These are phyloP conservation scores for Atherinosoma microstoma DNA, from an alignment of 2,797 vertebrate genomes.

Conservation along the genomic window DNA sequence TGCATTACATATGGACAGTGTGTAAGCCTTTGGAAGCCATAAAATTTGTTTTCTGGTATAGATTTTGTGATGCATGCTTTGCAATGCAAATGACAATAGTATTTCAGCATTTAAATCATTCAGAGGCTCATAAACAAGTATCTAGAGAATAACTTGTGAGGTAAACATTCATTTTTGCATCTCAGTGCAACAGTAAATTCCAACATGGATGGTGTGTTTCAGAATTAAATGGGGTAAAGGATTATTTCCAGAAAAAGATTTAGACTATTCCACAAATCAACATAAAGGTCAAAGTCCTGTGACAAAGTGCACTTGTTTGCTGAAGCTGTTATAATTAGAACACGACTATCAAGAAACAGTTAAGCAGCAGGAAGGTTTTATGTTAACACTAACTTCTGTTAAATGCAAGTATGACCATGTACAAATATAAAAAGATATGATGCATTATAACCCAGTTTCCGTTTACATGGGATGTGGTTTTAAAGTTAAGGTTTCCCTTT, in stretches of 20 bases:
- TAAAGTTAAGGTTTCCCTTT: neutral
- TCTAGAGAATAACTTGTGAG: neutral
- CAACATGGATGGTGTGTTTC: neutral
- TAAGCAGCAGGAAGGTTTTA: neutral
- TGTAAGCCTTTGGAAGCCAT: neutral
- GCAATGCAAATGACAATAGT: neutral
- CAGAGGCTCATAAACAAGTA: neutral
- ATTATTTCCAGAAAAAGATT: neutral
- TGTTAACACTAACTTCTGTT: neutral
- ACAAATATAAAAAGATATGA: neutral
- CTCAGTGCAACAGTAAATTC: neutral
- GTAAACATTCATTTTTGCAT: neutral
- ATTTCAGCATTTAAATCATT: neutral
- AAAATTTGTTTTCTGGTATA: neutral
- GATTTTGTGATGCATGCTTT: neutral
- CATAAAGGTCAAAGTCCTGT: neutral
- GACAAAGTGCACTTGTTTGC: neutral
- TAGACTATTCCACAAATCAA: neutral
- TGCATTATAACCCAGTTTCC: neutral
- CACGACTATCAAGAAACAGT: neutral
- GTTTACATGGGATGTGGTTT: neutral
- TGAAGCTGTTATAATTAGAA: neutral
- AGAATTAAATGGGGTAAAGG: neutral
- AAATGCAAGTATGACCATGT: neutral
- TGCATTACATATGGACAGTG: conserved; percentile 6